phyloP scores from a whole-genome alignment of 2,888 invertebrate genomes.

The Drosophila birchii region DNA sequence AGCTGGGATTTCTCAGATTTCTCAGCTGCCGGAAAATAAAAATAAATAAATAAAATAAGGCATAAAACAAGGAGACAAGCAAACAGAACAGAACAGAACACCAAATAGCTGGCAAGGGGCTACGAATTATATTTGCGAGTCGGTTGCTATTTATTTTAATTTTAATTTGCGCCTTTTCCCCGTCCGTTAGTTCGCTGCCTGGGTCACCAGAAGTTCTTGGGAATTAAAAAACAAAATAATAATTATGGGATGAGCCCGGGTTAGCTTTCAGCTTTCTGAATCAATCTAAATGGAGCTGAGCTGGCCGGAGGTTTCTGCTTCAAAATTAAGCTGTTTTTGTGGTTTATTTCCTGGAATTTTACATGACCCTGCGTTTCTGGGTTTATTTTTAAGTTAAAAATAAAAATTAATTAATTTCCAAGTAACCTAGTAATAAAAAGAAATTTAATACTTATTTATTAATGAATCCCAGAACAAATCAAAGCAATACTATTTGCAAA shows the following conservation, averaged over 20 bases:
- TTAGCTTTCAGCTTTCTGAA: slow-evolving; percentile 3
- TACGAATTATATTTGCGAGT: slow-evolving; percentile 31
- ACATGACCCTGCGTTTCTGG: neutral
- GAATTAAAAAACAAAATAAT: slow-evolving; percentile 30
- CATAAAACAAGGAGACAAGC: slow-evolving; percentile 4
- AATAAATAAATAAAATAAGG: slow-evolving; percentile 45
- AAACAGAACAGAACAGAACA: slow-evolving; percentile 17
- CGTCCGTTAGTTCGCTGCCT: slow-evolving; percentile 57
- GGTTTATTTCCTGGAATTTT: slow-evolving; percentile 3
- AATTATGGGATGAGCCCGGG: slow-evolving; percentile 18
- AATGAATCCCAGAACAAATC: neutral
- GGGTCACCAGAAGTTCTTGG: slow-evolving; percentile 39
- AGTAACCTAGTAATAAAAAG: too few relatives aligned
- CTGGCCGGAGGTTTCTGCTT: slow-evolving; percentile 9
- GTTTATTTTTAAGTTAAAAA: too few relatives aligned
- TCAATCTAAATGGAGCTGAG: slow-evolving; percentile 4
- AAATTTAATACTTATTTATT: neutral
- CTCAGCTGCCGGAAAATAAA: slow-evolving; percentile 40
- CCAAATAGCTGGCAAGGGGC: neutral
- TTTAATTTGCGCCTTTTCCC: slow-evolving; percentile 51
- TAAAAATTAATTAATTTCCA: too few relatives aligned
- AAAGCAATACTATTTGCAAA: neutral
- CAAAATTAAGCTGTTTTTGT: slow-evolving; percentile 12
- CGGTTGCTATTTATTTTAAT: slow-evolving; percentile 51
- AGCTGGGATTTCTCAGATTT: slow-evolving; percentile 15